These are phyloP conservation scores for Ganaspis sp. DNA, from an alignment of 1,140 invertebrate genomes.

Conservation along the genomic window DNA sequence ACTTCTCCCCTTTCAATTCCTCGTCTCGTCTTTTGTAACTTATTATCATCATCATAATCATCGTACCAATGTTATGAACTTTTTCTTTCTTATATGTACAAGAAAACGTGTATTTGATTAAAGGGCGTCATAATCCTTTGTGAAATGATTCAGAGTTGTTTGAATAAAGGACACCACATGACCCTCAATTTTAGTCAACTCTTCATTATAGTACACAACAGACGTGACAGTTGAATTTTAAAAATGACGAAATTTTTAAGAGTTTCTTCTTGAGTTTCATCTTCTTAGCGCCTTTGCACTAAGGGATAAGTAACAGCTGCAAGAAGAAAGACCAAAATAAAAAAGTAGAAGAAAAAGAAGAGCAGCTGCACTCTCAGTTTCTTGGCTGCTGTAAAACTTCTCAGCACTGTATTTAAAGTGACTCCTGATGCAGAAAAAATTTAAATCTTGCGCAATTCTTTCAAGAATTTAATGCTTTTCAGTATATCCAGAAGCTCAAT, in stretches of 20 bases:
- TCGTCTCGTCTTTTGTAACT: neutral
- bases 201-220: neutral
- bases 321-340: neutral
- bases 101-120: neutral
- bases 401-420: conserved; percentile 9
- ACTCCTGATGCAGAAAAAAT: conserved; percentile 22
- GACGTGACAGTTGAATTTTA: neutral
- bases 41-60: neutral
- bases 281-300: neutral
- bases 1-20: neutral
- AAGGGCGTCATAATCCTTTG: neutral
- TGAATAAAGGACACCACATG: neutral
- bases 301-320: conserved; percentile 16
- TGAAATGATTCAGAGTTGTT: neutral
- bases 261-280: neutral
- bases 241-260: neutral
- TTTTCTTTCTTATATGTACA: neutral
- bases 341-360: neutral
- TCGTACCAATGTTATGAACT: neutral
- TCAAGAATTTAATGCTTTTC: conserved; percentile 9
- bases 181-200: neutral
- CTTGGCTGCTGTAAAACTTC: conserved; percentile 25
- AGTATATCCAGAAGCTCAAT: conserved; percentile 15
- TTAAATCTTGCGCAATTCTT: conserved; percentile 26
- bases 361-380: conserved; percentile 24